Evolutionary conservation across 1,140 invertebrate genomes (phyloP), one percentile per base, ranked within the genome.

Genomic region (Bilobella aurantiaca): DNA sequence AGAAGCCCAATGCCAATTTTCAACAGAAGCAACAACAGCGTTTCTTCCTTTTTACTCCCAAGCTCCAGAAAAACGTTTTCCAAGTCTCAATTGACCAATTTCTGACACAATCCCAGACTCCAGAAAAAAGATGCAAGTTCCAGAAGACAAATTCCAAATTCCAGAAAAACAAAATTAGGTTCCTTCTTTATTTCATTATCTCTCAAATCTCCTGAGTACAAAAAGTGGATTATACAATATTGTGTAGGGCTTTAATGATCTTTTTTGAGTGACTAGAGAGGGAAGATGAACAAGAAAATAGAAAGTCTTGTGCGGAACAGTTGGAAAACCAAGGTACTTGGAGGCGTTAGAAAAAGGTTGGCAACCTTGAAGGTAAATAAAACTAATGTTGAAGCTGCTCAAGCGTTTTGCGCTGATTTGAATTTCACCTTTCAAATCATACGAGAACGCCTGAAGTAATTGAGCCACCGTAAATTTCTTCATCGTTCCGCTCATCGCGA

Each of bases 401-500:
- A 42, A 8, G 37, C 8, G 8, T n/a, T n/a, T 42, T 42, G n/a
- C 8, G n/a, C 8, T 53, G 12, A 53, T 12, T 12, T 5, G 12
- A 5, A 53, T 16, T 53, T 53, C 25, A 3, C 5, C 21, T 14
- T 16, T 12, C 5, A 53, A 27, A 62, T 69, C 64, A 69, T 58
- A 72, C 70, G 32, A 72, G 70, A 61, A 72, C 70, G 47, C 70
- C 70, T 27, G 65, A 67, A 32, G 70, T 72, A 34, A 72, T 69
- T 29, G 67, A 69, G 34, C 70, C 70, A 49, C 70, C 70, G 63
- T 72, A 72, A 21, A 72, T 63, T 32, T 72, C 70, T n/a, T 37
- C 58, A 30, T 67, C 62, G 23, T 65, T 49, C 14, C 63, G 49
- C 31, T 28, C 67, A 42, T 61, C 61, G 32, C 64, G 21, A 3